Conservation (phyloP, 2,113 vertebrate genomes). For the Sylvilagus bachmani region DNA sequence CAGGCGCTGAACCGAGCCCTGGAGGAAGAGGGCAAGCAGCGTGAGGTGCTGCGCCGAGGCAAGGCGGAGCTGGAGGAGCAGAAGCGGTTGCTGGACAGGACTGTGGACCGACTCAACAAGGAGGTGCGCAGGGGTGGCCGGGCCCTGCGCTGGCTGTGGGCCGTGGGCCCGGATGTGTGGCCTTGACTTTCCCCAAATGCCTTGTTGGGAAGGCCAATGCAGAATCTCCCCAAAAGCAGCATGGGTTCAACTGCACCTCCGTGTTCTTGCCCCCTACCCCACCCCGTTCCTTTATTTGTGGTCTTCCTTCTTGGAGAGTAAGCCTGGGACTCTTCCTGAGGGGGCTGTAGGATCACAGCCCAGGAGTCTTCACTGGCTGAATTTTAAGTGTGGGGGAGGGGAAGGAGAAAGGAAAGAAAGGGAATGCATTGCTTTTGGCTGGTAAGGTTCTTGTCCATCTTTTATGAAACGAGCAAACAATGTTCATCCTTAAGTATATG, state of each 20-base stretch:
- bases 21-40: constrained; percentile 90
- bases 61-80: constrained; percentile 91
- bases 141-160: background rate
- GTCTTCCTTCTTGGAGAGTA: background rate
- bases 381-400: background rate
- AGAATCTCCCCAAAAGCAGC: background rate
- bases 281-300: background rate
- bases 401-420: background rate
- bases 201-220: background rate
- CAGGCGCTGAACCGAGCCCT: constrained; percentile 87
- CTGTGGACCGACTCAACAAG: constrained; percentile 87
- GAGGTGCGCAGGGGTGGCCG: constrained; percentile 81
- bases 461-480: background rate
- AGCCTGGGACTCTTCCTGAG: background rate
- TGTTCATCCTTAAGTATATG: background rate
- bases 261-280: background rate
- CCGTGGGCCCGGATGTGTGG: background rate
- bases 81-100: constrained; percentile 87
- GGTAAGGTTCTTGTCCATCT: background rate
- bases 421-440: background rate
- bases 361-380: background rate
- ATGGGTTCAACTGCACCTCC: background rate
- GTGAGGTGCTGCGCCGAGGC: constrained; percentile 86
- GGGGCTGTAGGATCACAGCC: background rate
- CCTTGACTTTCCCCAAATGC: background rate